Evolutionary conservation across 2,888 invertebrate species (phyloP).

Genomic region (Meteorus cinctellus): DNA sequence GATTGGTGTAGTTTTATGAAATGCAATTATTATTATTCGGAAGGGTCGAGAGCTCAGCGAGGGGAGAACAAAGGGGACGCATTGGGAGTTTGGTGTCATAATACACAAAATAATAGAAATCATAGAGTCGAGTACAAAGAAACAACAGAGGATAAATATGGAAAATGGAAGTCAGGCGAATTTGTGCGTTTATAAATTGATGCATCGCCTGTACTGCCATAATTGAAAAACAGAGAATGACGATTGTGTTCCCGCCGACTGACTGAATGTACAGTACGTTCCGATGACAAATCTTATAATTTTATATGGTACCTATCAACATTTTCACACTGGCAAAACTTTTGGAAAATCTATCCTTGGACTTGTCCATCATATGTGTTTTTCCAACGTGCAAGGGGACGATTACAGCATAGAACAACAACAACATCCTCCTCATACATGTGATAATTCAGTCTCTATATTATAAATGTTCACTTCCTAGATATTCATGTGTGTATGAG

Average conservation of each 20-base stretch:
- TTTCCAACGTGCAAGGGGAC: too few species aligned
- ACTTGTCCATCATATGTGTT: too few species aligned
- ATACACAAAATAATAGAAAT: neutral
- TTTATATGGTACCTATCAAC: neutral
- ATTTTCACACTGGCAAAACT: too few species aligned
- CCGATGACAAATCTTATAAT: constrained; percentile 18
- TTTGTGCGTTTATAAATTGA: neutral
- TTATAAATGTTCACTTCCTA: too few species aligned
- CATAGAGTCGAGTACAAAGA: neutral
- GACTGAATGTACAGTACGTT: constrained; percentile 5
- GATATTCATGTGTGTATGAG: neutral
- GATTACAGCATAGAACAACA: too few species aligned
- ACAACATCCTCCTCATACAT: too few species aligned
- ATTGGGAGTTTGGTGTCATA: neutral
- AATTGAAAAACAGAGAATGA: neutral
- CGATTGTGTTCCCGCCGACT: neutral
- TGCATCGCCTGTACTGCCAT: neutral
- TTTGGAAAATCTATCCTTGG: too few species aligned
- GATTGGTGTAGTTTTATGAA: constrained; percentile 5
- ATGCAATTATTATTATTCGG: constrained; percentile 4
- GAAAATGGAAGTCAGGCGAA: neutral
- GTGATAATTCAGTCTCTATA: too few species aligned
- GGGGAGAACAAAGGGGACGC: neutral
- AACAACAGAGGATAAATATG: neutral
- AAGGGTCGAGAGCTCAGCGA: neutral